phyloP scores from a whole-genome alignment of 2,888 invertebrate genomes.

The Drosophila stalkeri region DNA sequence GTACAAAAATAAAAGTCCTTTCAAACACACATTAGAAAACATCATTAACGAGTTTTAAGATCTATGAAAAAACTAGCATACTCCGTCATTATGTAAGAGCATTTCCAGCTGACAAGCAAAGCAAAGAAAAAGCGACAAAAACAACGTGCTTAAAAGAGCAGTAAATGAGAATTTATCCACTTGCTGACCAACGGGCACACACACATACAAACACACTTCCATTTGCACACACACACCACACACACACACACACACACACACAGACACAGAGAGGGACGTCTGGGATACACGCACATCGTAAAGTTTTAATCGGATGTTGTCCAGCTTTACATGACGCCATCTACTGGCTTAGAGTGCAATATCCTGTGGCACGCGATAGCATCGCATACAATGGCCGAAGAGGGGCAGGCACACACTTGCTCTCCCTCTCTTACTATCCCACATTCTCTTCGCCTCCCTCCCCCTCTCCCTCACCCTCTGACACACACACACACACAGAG shows the following conservation, averaged over 20 bases:
- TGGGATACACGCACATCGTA: conserved; percentile 78
- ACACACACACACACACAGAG: background rate
- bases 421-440: conserved; percentile 18
- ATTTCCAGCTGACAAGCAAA: conserved; percentile 49
- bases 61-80: background rate
- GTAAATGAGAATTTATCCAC: conserved; percentile 82
- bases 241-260: conserved; percentile 8
- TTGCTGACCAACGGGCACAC: conserved; percentile 66
- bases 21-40: no score
- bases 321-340: conserved; percentile 81
- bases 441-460: no score
- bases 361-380: conserved; percentile 81
- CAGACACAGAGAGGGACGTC: conserved; percentile 20
- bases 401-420: conserved; percentile 2
- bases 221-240: conserved; percentile 14
- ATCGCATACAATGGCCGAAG: conserved; percentile 57
- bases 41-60: background rate
- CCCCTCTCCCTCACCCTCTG: background rate
- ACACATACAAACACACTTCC: conserved; percentile 16
- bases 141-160: conserved; percentile 80
- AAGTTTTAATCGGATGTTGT: conserved; percentile 81
- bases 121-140: conserved; percentile 63
- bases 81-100: background rate
- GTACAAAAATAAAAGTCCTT: background rate
- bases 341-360: conserved; percentile 82